A percentile compares a stretch with the other conserved stretches of the same genome.
These are phyloP conservation scores for Athalia rosae DNA, from an alignment of 2,888 invertebrate genomes.

Conservation along the genomic window DNA sequence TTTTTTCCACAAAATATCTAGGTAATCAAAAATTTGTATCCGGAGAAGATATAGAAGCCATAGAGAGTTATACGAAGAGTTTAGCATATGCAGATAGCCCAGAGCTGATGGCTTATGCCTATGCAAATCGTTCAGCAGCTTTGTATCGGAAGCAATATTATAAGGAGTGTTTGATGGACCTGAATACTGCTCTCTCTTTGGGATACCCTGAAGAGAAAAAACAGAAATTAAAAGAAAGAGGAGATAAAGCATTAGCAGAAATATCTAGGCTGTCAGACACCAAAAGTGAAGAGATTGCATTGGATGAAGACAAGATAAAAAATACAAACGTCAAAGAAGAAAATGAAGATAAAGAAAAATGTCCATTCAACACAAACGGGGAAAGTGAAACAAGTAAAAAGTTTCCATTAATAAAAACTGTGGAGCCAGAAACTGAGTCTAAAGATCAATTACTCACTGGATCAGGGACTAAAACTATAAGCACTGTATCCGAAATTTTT, in stretches of 20 bases:
- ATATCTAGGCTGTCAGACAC: slow-evolving; percentile 54
- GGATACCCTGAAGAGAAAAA: slow-evolving; percentile 69
- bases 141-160: slow-evolving; percentile 67
- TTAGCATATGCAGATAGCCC: slow-evolving; percentile 66
- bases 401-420: slow-evolving; percentile 48
- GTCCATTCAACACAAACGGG: slow-evolving; percentile 25
- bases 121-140: slow-evolving; percentile 71
- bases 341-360: slow-evolving; percentile 41
- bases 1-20: slow-evolving; percentile 46
- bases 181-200: slow-evolving; percentile 64
- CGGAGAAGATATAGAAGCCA: slow-evolving; percentile 68
- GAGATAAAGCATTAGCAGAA: slow-evolving; percentile 63
- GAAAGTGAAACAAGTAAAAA: slow-evolving; percentile 46
- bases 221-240: slow-evolving; percentile 65
- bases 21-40: slow-evolving; percentile 69
- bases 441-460: slow-evolving; percentile 31
- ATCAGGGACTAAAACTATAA: not conserved
- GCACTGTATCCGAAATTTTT: slow-evolving; percentile 2
- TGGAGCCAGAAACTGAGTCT: slow-evolving; percentile 44
- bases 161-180: slow-evolving; percentile 68
- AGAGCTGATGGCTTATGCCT: slow-evolving; percentile 66
- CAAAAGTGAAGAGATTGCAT: slow-evolving; percentile 14
- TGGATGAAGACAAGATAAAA: not conserved
- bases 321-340: not conserved
- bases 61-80: slow-evolving; percentile 68